Percentiles rank a stretch among this genome's conserved stretches.
These are phyloP conservation scores for Brachystomella parvula DNA, from an alignment of 1,140 invertebrate genomes.

Conservation along the genomic window DNA sequence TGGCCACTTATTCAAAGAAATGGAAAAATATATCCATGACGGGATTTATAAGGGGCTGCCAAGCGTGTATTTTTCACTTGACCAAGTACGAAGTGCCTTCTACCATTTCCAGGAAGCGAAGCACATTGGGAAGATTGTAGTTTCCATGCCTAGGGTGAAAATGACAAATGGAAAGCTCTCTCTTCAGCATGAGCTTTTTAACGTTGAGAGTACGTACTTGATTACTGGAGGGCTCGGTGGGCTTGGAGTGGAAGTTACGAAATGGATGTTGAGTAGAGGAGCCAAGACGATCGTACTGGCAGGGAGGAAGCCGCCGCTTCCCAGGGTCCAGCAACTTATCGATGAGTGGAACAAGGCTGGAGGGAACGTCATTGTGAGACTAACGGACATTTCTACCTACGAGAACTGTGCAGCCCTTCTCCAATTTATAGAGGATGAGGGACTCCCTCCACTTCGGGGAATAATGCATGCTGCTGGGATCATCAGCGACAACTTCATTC, in stretches of 20 bases:
- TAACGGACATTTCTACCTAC: not conserved
- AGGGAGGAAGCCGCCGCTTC: constrained; percentile 15
- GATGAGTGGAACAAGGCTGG: not conserved
- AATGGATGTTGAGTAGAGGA: constrained; percentile 17
- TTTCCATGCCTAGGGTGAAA: constrained; percentile 7
- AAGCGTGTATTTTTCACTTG: not conserved
- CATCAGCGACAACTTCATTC: constrained; percentile 6
- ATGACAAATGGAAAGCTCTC: not conserved
- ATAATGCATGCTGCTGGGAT: constrained; percentile 17
- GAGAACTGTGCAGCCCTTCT: not conserved
- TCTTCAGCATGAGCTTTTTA: not conserved
- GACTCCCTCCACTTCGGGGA: constrained; percentile 8
- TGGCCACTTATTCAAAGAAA: not conserved
- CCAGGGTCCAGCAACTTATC: not conserved
- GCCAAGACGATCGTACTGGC: constrained; percentile 21
- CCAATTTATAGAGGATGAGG: not conserved
- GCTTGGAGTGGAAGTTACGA: constrained; percentile 24
- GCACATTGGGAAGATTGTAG: constrained; percentile 25
- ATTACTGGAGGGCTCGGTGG: constrained; percentile 30
- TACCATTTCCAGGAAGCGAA: constrained; percentile 16
- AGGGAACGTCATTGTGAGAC: not conserved
- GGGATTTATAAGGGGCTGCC: too few species aligned
- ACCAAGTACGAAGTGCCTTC: constrained; percentile 6
- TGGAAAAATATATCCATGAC: too few species aligned
- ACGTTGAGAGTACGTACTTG: constrained; percentile 19